Base-by-base conservation (phyloP, 2,888 invertebrate genomes). In the Clitarchus hookeri region DNA sequence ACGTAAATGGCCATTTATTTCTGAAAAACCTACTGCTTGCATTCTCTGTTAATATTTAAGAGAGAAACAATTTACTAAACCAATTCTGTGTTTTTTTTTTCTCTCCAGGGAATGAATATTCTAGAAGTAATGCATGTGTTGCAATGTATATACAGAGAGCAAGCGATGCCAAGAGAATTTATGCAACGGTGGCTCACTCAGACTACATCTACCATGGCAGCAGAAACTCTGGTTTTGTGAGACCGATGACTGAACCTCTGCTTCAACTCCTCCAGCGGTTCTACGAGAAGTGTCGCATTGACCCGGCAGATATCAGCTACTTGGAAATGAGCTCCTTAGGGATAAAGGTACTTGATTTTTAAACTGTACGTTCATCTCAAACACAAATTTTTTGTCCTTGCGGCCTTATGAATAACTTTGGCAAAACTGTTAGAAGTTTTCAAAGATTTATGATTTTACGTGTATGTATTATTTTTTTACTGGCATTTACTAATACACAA, bases 321-420 rank as follows among this genome's bases (percentile, higher is more conserved):
- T 93, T 98, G 2, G 98, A 98, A 91, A 97, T 98, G 85, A 98
- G 98, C 90, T 94, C 94, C 36, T 94, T 94, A n/a, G 94, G 94
- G 84, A 93, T 94, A 27, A 93, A 93, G 89, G 90, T 90, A 36
- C 36, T 36, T 36, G 36, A 36, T 36, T 36, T 3, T 1, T 36
- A 36, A 36, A 36, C 4, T 36, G 4, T 36, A 36, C 36, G 4
- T 36, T 36, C 36, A 36, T 36, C 4, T 36, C 1, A 36, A 36
- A 36, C 36, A 36, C 36, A 36, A 36, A 36, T 36, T 1, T 36
- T 36, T 36, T 36, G 36, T 36, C 36, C 36, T 36, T 36, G 36
- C 36, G 4, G 36, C 36, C 4, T n/a, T n/a, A n/a, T n/a, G n/a
- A n/a, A n/a, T n/a, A n/a, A n/a, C n/a, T n/a, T n/a, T n/a, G n/a